These are phyloP conservation scores for Parnassius apollo DNA, from an alignment of 2,888 invertebrate genomes.

Conservation along the genomic window DNA sequence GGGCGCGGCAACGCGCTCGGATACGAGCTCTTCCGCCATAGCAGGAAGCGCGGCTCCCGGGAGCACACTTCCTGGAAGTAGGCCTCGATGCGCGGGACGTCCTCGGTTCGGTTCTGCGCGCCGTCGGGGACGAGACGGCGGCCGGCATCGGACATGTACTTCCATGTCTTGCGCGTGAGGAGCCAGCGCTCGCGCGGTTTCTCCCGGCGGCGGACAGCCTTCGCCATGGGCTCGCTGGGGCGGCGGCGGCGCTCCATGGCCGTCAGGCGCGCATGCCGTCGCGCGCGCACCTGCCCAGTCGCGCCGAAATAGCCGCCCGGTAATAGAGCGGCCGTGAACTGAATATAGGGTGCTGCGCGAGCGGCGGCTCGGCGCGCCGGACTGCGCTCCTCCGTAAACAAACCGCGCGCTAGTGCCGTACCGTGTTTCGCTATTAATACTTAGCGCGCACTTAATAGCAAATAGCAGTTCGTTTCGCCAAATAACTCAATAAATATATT, in stretches of 20 bases:
- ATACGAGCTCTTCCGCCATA: conserved; percentile 92
- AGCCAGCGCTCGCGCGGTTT: conserved; percentile 91
- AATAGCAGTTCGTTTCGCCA: no score
- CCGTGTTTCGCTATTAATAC: conserved; percentile 31
- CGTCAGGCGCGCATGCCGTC: conserved; percentile 46
- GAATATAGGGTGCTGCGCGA: conserved; percentile 60
- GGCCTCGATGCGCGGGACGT: conserved; percentile 89
- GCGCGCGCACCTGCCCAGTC: conserved; percentile 59
- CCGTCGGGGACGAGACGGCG: conserved; percentile 92
- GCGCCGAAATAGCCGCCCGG: conserved; percentile 58
- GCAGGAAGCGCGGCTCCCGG: conserved; percentile 87
- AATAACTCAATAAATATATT: no score
- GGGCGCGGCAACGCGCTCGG: conserved; percentile 86
- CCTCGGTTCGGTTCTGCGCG: conserved; percentile 86
- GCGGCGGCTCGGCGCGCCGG: conserved; percentile 46
- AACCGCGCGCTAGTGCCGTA: conserved; percentile 55
- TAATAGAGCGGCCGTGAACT: conserved; percentile 79
- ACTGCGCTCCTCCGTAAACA: conserved; percentile 46
- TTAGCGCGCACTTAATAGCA: no score
- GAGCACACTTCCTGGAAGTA: conserved; percentile 92
- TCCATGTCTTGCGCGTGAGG: conserved; percentile 93
- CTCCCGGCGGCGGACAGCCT: conserved; percentile 79
- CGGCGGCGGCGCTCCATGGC: conserved; percentile 44
- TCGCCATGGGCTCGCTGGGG: conserved; percentile 60
- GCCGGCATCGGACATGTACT: conserved; percentile 95